phyloP scores from a whole-genome alignment of 2,888 invertebrate species.

The Kuschelorhynchus macadamiae region DNA sequence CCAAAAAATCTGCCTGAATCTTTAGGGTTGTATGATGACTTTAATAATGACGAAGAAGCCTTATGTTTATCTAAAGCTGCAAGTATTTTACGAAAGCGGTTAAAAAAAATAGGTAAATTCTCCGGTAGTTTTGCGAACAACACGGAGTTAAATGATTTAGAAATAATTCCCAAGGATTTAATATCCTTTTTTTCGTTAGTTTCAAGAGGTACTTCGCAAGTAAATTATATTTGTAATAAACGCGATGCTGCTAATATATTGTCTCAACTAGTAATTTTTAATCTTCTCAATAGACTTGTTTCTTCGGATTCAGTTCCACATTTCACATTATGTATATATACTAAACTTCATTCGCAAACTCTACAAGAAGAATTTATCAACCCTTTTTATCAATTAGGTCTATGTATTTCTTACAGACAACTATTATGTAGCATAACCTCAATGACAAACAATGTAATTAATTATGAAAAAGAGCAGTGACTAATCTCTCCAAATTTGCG shows the following conservation, averaged over 20 bases:
- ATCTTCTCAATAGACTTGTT: neutral
- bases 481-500: neutral
- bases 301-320: slow-evolving; percentile 3
- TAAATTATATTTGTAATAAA: neutral
- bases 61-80: slow-evolving; percentile 7
- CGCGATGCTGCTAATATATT: neutral
- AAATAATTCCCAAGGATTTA: no score
- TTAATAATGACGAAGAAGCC: slow-evolving; percentile 1
- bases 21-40: neutral
- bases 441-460: neutral
- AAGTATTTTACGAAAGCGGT: slow-evolving; percentile 1
- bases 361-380: no score
- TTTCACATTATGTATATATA: no score
- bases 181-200: neutral
- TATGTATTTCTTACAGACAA: no score
- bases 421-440: neutral
- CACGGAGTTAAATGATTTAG: neutral
- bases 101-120: neutral
- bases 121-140: neutral
- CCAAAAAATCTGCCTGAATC: neutral
- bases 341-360: no score
- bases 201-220: neutral
- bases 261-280: neutral
- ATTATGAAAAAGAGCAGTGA: slow-evolving; percentile 2
- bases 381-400: no score